Conservation (phyloP, 2,113 vertebrate species). For the Mirounga angustirostris region DNA sequence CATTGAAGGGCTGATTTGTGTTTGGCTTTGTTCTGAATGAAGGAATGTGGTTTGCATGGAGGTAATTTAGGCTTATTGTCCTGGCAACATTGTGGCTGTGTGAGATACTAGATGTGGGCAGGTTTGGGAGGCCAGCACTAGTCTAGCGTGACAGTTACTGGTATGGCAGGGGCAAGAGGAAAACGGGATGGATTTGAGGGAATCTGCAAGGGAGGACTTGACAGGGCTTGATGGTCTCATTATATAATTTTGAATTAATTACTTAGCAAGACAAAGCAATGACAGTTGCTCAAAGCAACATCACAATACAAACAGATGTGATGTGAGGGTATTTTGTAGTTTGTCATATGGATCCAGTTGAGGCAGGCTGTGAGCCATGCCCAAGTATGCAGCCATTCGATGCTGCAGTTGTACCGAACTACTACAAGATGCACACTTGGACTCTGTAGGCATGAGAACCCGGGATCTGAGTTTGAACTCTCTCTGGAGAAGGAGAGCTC, state of each 20-base stretch:
- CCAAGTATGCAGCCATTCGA: background rate
- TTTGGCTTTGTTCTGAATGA: background rate
- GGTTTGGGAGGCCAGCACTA: background rate
- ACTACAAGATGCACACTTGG: background rate
- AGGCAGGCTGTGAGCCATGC: background rate
- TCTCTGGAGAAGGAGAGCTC: background rate
- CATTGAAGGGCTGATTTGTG: conserved; percentile 19
- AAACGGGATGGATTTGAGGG: background rate
- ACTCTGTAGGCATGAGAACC: background rate
- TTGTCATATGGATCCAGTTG: conserved; percentile 58
- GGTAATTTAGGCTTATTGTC: background rate
- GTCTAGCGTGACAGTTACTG: background rate
- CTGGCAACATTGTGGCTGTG: background rate
- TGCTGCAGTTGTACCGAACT: background rate
- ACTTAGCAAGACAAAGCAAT: conserved; percentile 53
- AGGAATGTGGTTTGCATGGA: background rate
- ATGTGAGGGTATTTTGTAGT: conserved; percentile 42
- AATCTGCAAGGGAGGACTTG: background rate
- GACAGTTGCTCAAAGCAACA: conserved; percentile 48
- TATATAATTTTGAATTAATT: conserved; percentile 67
- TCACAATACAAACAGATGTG: conserved; percentile 52
- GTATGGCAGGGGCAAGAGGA: background rate
- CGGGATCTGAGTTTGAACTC: background rate
- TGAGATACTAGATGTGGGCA: background rate
- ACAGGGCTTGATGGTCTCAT: conserved; percentile 27